phyloP scores from a whole-genome alignment of 1,140 invertebrate genomes.

The Drosophila micromelanica region DNA sequence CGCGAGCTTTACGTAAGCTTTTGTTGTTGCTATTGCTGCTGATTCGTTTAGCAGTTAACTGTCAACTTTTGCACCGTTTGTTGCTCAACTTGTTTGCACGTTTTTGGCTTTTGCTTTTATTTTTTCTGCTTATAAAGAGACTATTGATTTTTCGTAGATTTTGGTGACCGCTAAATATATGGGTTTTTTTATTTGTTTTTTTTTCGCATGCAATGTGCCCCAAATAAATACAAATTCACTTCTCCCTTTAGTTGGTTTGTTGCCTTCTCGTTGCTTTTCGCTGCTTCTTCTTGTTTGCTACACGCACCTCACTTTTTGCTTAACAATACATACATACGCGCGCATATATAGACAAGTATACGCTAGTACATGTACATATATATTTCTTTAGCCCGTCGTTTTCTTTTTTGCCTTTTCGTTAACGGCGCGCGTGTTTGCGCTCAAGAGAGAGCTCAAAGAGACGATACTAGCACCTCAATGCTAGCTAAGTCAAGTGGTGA shows the following conservation, averaged over 20 bases:
- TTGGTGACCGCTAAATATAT: constrained; percentile 48
- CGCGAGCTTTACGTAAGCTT: constrained; percentile 62
- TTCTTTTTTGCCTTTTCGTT: constrained; percentile 54
- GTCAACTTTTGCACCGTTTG: constrained; percentile 55
- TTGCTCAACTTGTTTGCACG: constrained; percentile 70
- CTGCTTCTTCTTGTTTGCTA: constrained; percentile 20
- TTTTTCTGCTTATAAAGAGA: constrained; percentile 34
- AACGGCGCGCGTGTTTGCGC: constrained; percentile 55
- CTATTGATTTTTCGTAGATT: constrained; percentile 74
- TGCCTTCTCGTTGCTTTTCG: constrained; percentile 25
- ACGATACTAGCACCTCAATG: constrained; percentile 54
- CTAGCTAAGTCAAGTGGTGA: constrained; percentile 62
- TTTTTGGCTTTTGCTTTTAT: constrained; percentile 37
- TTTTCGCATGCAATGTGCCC: constrained; percentile 51
- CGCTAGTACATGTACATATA: constrained; percentile 10
- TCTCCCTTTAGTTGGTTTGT: constrained; percentile 1
- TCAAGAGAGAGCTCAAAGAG: constrained; percentile 42
- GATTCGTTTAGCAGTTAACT: constrained; percentile 64
- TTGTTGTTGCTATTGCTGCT: constrained; percentile 31
- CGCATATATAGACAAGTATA: constrained; percentile 1
- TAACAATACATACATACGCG: constrained; percentile 30
- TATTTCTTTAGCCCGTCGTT: constrained; percentile 32
- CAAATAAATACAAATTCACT: constrained; percentile 40
- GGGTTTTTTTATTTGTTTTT: constrained; percentile 42
- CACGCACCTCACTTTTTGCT: constrained; percentile 38